Evolutionary conservation across 1,140 invertebrate genomes (phyloP).

Genomic region (Micrasema longulum): DNA sequence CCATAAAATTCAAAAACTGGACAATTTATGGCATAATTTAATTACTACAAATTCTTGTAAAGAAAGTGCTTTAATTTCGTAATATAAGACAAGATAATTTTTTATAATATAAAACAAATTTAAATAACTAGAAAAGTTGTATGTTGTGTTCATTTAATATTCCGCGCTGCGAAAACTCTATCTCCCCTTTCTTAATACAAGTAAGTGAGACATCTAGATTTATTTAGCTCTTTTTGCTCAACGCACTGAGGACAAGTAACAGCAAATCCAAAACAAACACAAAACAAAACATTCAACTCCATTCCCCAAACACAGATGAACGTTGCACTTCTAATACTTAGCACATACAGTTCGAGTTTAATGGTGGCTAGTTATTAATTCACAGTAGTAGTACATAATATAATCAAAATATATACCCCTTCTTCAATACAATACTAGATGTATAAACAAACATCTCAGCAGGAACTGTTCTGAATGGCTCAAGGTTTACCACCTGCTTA

Average conservation of each 20-base stretch:
- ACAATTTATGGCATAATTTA: no score
- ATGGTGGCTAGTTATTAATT: neutral
- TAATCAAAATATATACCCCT: conserved; percentile 55
- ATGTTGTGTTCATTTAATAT: no score
- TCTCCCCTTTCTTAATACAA: no score
- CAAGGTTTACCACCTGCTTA: conserved; percentile 51
- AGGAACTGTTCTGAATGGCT: conserved; percentile 55
- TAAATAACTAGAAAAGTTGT: no score
- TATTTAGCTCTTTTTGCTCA: neutral
- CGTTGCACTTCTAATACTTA: neutral
- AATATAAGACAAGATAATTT: no score
- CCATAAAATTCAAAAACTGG: neutral
- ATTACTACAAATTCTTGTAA: no score
- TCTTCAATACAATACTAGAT: conserved; percentile 56
- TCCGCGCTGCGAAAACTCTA: no score
- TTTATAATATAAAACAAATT: no score
- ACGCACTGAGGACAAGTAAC: neutral
- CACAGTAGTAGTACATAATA: neutral
- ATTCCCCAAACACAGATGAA: neutral
- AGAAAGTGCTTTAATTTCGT: no score
- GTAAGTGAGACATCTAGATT: no score
- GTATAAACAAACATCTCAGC: conserved; percentile 56
- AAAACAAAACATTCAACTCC: neutral
- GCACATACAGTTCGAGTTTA: neutral
- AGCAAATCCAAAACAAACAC: neutral